Evolutionary conservation across 2,888 invertebrate genomes (phyloP), one percentile per base, ranked within the genome.

Genomic region (Chymomyza procnemis): DNA sequence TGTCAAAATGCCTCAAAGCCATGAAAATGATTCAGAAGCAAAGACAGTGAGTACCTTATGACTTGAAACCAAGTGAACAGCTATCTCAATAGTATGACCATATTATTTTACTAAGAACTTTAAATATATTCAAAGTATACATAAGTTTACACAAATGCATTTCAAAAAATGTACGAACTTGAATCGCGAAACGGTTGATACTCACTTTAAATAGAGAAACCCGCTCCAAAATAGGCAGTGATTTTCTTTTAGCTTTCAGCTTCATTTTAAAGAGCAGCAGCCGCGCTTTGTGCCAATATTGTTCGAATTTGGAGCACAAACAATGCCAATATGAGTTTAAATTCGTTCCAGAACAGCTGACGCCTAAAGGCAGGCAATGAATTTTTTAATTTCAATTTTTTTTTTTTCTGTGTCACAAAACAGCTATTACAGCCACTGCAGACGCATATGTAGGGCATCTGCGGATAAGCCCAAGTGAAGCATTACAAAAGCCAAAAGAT

Each of bases 401-500:
- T 34, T 26, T 4, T 26, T 34, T 26, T 4, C 8, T 41, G 34
- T 9, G 9, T 9, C 9, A 34, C 34, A 1, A 34, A 9, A 34
- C 4, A 34, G 34, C 2, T 34, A 34, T 34, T 34, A 9, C 34
- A 2, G 34, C 12, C 34, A 41, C 34, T 41, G 34, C 34, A 41
- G 34, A 2, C 34, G 34, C 34, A 41, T 26, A 4, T 19, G 16
- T 50, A 50, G 19, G 50, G 61, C 30, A 61, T 50, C 52, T 61
- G 52, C 61, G 52, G 22, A 41, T 41, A 41, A 41, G 6, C 12
- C 34, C 59, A 74, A 66, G 67, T 60, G 64, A 70, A 73, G 61
- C 66, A 67, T 66, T 65, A 61, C 52, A 50, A 60, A 26, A 64
- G 48, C 34, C 41, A 16, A 16, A 12, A 4, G 4, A 18, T 46